Base-by-base conservation (phyloP, 2,797 vertebrate genomes). In the Ctenopoma kingsleyae region DNA sequence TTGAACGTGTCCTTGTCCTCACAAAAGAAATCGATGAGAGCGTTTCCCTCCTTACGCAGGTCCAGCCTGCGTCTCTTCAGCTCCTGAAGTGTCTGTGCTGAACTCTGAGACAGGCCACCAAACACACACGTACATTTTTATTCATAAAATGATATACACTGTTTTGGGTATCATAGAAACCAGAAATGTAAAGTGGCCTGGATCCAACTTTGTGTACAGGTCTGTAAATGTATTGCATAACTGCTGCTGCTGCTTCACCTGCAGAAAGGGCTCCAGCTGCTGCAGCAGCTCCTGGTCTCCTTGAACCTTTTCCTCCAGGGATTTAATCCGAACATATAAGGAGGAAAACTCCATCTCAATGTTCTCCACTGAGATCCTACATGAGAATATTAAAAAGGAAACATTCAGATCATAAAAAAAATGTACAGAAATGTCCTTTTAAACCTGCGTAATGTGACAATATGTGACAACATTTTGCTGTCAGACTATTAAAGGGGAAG, bases 1-100 rank as follows among this genome's bases (percentile, higher is more conserved):
- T 98, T 99, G 90, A 99, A 98, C 1, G 96, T 97, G 85, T 98
- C 97, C 93, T 96, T 98, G 90, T 99, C 98, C 93, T 99, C 98
- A 73, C 98, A 99, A 87, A 99, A 97, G 89, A 99, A 99, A 81
- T 99, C 98, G 49, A 99, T 98, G 22, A 99, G 96, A 48, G 95
- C 67, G 17, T 95, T 96, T 40, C 96, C 96, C 82, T 98, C 96
- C 17, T 93, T 95, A 17, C 95, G 95, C 72, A 99, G 92, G 64
- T 97, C 95, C 78, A 86, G 79, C 67, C 95, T 95, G 89, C 95
- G 92, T 30, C 83, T 89, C 78, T 98, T 96, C 73, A 99, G 91
- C 57, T 97, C 96, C 56, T 95, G 94, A 62, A 99, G 91, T 19
- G 96, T 95, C 78, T 86, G 92, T 27, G 94, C 47, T 50, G 97